Percentiles rank a stretch among this genome's conserved stretches.
Conservation (phyloP, 2,113 vertebrate species). For the Boleophthalmus pectinirostris region DNA sequence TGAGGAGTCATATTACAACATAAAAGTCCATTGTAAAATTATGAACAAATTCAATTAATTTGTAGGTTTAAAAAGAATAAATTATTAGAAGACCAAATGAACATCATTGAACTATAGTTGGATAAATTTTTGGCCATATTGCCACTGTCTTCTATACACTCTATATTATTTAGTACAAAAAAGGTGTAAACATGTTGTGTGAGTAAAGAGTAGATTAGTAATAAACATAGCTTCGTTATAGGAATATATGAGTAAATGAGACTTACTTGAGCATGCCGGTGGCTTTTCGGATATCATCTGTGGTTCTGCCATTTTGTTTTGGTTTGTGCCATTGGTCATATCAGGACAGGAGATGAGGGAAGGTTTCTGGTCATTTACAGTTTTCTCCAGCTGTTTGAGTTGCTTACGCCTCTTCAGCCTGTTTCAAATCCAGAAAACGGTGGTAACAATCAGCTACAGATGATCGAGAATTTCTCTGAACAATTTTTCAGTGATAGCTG, state of each 20-base stretch:
- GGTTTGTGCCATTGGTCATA: conserved; percentile 21
- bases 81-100: too few species aligned
- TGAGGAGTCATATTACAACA: background rate
- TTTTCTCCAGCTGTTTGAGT: conserved; percentile 70
- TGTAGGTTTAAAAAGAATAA: background rate
- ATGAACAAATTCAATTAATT: background rate
- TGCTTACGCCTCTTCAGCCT: conserved; percentile 77
- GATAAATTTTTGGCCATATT: too few species aligned
- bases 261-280: conserved; percentile 49
- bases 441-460: background rate
- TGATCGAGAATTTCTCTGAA: background rate
- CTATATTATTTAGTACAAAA: too few species aligned
- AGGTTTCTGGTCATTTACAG: conserved; percentile 54
- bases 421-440: background rate
- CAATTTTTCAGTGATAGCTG: background rate
- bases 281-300: conserved; percentile 28
- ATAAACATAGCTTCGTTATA: background rate
- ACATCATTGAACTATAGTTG: too few species aligned
- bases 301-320: conserved; percentile 40
- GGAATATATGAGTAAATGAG: background rate
- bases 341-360: conserved; percentile 62
- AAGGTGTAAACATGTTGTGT: background rate
- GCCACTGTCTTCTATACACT: too few species aligned
- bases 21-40: background rate
- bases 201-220: background rate